Evolutionary conservation across 2,888 invertebrate species (phyloP).

Genomic region (Cenopis cana): DNA sequence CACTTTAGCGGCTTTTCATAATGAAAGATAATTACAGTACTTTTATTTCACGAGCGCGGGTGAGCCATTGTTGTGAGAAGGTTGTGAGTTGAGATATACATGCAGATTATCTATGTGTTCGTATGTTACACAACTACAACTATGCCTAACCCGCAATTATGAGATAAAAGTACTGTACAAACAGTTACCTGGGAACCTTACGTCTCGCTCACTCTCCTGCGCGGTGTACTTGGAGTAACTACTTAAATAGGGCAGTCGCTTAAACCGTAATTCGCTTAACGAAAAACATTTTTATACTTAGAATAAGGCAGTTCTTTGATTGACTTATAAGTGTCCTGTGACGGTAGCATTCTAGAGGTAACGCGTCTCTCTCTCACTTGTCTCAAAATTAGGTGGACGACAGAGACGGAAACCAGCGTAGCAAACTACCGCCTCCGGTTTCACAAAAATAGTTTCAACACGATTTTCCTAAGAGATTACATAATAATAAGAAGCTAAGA

Average conservation of each 20-base stretch:
- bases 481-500: slow-evolving; percentile 44
- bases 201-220: slow-evolving; percentile 13
- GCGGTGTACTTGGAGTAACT: slow-evolving; percentile 4
- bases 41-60: no score
- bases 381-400: neutral
- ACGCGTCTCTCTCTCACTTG: slow-evolving; percentile 13
- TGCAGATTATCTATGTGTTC: no score
- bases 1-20: neutral
- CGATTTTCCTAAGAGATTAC: slow-evolving; percentile 43
- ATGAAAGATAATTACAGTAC: no score
- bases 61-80: no score
- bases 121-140: no score
- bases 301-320: slow-evolving; percentile 81
- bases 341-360: slow-evolving; percentile 26
- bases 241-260: slow-evolving; percentile 24
- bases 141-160: no score
- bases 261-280: slow-evolving; percentile 57
- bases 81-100: no score
- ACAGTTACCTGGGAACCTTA: neutral
- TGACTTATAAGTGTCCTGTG: slow-evolving; percentile 68
- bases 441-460: slow-evolving; percentile 43
- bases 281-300: slow-evolving; percentile 70
- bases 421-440: slow-evolving; percentile 12
- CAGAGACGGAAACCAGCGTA: slow-evolving; percentile 7
- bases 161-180: no score